Base-by-base conservation (phyloP, 2,797 vertebrate genomes). In the Sebastiscus tertius region DNA sequence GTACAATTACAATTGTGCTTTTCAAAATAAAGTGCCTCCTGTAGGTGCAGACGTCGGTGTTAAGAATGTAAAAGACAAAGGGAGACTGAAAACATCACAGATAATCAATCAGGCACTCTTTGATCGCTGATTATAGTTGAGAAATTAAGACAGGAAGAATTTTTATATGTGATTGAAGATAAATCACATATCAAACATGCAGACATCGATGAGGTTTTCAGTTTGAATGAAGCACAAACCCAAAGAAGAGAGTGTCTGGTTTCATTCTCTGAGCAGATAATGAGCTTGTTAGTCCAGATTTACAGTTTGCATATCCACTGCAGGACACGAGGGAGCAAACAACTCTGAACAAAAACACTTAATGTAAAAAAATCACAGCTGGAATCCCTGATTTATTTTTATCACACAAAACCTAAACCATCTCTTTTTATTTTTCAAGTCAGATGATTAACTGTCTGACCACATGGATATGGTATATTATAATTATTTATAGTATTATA, bases 281-380 rank as follows among this genome's bases (percentile, higher is more conserved):
- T 12, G 10, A 2, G 60, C 5, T 8, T 42, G 61, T 89, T 83
- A 89, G 87, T 85, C 75, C 82, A 29, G 91, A 60, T 90, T 93
- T 86, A 89, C 75, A 55, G 60, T 84, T 81, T 93, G 89, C 93
- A 95, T 94, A 95, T 95, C 94, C 94, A 95, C 94, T 73, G 75
- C 73, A 83, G 75, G 77, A 78, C 63, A 81, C 36, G 22, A 68
- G 10, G 56, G 39, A 58, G 36, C 22, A 49, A 71, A 74, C 27
- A 9, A 26, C 55, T 9, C 4, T 9, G 1, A 10, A 31, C 34
- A 5, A 22, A 54, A 1, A 4, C 56, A 7, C 2, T 2, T 36
- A 65, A 46, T 18, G 36, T 39, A 39, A 34, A 2, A 24, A 58
- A 33, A 16, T 31, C 8, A 75, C 8, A 26, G 11, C 36, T 52